Percentiles rank a stretch among this genome's conserved stretches.
phyloP scores from a whole-genome alignment of 2,797 vertebrate species.

The Enteromius unitaeniatus region DNA sequence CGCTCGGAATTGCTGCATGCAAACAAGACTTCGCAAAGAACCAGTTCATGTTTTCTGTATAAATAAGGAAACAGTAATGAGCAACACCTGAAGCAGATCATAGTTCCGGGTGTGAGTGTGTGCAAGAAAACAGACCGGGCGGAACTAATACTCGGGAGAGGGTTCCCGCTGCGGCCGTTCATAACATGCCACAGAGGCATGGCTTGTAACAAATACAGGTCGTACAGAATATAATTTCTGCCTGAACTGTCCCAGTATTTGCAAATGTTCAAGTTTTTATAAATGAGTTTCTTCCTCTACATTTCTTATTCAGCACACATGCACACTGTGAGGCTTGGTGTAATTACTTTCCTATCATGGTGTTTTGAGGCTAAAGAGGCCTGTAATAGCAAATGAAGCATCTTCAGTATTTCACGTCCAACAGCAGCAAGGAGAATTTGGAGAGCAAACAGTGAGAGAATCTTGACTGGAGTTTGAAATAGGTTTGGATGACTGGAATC shows the following conservation, averaged over 20 bases:
- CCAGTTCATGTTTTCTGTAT: too few species aligned
- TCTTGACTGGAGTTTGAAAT: conserved; percentile 46
- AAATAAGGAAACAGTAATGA: too few species aligned
- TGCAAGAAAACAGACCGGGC: too few species aligned
- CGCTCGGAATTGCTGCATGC: too few species aligned
- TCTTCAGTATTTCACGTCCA: conserved; percentile 37
- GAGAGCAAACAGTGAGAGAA: conserved; percentile 39
- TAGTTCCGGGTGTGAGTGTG: too few species aligned
- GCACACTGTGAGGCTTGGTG: background rate
- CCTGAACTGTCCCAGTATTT: background rate
- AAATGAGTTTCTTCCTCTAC: background rate
- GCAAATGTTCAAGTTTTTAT: background rate
- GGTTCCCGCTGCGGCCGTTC: too few species aligned
- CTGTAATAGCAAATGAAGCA: conserved; percentile 39
- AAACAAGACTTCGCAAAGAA: too few species aligned
- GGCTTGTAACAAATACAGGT: background rate
- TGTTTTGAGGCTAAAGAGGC: conserved; percentile 19
- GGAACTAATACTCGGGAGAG: too few species aligned
- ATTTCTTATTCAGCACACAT: conserved; percentile 16
- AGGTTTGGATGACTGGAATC: conserved; percentile 17
- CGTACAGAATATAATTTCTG: background rate
- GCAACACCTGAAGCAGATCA: too few species aligned
- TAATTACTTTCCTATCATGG: conserved; percentile 13
- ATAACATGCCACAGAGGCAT: too few species aligned
- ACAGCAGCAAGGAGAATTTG: conserved; percentile 17